phyloP scores from a whole-genome alignment of 2,113 vertebrate genomes.

The Emydura subglobosa region DNA sequence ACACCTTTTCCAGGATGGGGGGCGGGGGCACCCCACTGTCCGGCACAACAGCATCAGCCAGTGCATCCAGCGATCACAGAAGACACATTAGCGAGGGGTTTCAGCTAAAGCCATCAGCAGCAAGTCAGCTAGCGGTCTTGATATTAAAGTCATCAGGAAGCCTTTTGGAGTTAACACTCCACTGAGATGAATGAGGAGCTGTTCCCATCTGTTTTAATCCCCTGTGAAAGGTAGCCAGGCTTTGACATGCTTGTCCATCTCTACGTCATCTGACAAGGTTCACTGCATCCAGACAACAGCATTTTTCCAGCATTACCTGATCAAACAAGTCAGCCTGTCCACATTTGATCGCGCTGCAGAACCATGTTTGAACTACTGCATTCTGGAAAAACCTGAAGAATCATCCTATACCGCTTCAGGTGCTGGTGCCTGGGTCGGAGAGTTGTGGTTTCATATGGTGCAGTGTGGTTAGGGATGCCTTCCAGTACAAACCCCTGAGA shows the following conservation, averaged over 20 bases:
- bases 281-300: not conserved
- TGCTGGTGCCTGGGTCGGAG: slow-evolving; percentile 13
- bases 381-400: not conserved
- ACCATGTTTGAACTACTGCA: not conserved
- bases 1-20: not conserved
- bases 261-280: too few species aligned
- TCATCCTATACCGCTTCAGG: not conserved
- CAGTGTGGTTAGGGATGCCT: not conserved
- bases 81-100: not conserved
- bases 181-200: not conserved
- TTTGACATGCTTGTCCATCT: not conserved
- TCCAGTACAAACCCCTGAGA: not conserved
- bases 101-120: not conserved
- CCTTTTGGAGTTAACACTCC: accelerated
- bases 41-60: not conserved
- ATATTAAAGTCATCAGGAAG: not conserved
- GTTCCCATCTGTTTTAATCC: not conserved
- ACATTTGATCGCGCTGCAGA: accelerated
- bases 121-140: not conserved
- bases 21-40: accelerated
- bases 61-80: not conserved
- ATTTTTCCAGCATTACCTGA: not conserved
- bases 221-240: not conserved
- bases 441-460: not conserved
- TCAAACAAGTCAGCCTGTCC: accelerated